Percentiles rank a stretch among this genome's conserved stretches.
Conservation (phyloP, 2,888 invertebrate genomes). For the Athripsodes cinereus region DNA sequence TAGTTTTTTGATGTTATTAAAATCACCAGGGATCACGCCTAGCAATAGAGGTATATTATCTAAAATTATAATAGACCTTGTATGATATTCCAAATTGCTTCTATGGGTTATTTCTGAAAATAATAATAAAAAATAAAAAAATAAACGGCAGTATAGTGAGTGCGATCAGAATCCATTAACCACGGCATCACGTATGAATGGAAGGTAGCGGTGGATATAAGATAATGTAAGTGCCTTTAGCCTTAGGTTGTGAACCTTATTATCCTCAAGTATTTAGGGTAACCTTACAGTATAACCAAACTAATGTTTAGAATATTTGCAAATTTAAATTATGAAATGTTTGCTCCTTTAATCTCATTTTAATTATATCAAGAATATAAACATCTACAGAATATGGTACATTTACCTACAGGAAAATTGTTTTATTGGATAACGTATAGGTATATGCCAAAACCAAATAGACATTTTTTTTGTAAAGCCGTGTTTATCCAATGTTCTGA, state of each 20-base stretch:
- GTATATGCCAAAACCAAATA: no score
- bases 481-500: no score
- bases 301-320: no score
- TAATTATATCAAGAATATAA: no score
- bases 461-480: no score
- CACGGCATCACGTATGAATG: slow-evolving; percentile 20
- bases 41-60: slow-evolving; percentile 7
- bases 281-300: background rate
- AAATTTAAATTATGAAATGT: no score
- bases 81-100: slow-evolving; percentile 10
- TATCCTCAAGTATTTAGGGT: background rate
- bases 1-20: background rate
- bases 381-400: no score
- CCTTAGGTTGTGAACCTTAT: background rate
- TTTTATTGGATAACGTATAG: no score
- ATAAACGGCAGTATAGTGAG: slow-evolving; percentile 7
- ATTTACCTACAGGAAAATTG: no score
- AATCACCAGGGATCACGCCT: slow-evolving; percentile 3
- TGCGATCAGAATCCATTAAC: slow-evolving; percentile 26
- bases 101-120: background rate
- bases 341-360: no score
- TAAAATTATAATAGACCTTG: slow-evolving; percentile 9
- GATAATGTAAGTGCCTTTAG: background rate
- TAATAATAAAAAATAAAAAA: no score
- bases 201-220: background rate